phyloP scores from a whole-genome alignment of 2,797 vertebrate genomes.

The Orientallactaga sibirica region DNA sequence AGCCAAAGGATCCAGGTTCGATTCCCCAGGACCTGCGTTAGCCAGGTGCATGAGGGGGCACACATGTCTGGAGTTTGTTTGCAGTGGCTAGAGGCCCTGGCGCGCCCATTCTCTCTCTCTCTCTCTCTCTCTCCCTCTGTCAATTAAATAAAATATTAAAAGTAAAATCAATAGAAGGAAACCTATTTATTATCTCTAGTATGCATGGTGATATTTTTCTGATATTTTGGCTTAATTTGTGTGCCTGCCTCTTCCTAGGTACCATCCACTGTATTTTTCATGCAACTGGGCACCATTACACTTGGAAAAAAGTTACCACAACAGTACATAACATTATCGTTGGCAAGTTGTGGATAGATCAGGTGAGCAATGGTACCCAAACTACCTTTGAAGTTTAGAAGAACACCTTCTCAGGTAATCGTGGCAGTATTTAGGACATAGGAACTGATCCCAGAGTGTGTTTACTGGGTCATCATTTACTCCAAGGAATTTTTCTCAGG shows the following conservation, averaged over 20 bases:
- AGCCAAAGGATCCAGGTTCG: too few species aligned
- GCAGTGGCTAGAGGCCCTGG: too few species aligned
- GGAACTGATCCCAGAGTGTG: neutral
- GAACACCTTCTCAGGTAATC: neutral
- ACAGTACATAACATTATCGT: conserved; percentile 99
- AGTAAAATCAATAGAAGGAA: neutral
- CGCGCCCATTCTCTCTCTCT: too few species aligned
- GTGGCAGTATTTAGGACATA: neutral
- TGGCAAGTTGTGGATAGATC: conserved; percentile 98
- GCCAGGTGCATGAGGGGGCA: too few species aligned
- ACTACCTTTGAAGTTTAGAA: neutral
- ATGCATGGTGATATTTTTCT: neutral
- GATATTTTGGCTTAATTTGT: neutral
- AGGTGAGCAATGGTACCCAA: conserved; percentile 89
- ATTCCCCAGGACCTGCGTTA: too few species aligned
- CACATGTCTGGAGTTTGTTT: too few species aligned
- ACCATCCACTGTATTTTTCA: conserved; percentile 97
- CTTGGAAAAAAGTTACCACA: conserved; percentile 98
- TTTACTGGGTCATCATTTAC: neutral
- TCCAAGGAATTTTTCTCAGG: neutral
- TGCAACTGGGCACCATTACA: conserved; percentile 96
- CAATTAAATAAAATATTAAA: neutral
- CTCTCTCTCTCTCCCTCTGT: too few species aligned
- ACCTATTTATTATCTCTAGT: neutral
- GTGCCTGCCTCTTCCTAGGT: conserved; percentile 86